Base-by-base conservation (phyloP, 2,888 invertebrate species). In the Tenthredo notha region DNA sequence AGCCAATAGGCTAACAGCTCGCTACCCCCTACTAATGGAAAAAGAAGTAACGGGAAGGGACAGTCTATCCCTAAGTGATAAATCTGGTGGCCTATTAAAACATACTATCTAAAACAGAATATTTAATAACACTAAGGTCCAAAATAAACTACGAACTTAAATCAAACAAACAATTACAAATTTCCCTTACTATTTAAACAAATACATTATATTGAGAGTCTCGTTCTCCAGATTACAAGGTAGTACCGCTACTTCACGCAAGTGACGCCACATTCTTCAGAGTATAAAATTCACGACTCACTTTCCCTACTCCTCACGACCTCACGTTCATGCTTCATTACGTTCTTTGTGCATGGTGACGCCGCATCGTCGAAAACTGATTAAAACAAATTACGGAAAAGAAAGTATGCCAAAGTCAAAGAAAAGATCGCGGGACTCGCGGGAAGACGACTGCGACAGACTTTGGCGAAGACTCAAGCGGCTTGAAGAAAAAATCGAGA, bases 321-420 rank as follows among this genome's bases (percentile, higher is more conserved):
- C 65, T 80, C 43, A n/a, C 61, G 61, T 58, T 40, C 82, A 70
- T n/a, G 18, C 77, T 77, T 74, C 86, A 85, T 86, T 85, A 84
- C 84, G 84, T 86, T 86, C 82, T 84, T 86, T 82, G 86, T 85
- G 86, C 84, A 54, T 78, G 84, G 50, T 65, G 61, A 65, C 80
- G 61, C 40, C 82, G 50, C 85, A 84, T 82, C 77, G 85, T 78
- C 21, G 85, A 78, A 85, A 82, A 84, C 40, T 9, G 65, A 37
- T 85, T 75, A 47, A 78, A 84, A 77, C 84, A 58, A 67, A 84
- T 15, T 29, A 84, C 47, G 40, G 58, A 65, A 65, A 70, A 85
- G 47, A 72, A 50, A 37, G 43, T n/a, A 75, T 43, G 84, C 58
- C 67, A 82, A 43, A 50, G 70, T 75, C 33, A 29, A 67, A 58